These are phyloP conservation scores for Fopius arisanus DNA, from an alignment of 1,140 invertebrate genomes.

Conservation along the genomic window DNA sequence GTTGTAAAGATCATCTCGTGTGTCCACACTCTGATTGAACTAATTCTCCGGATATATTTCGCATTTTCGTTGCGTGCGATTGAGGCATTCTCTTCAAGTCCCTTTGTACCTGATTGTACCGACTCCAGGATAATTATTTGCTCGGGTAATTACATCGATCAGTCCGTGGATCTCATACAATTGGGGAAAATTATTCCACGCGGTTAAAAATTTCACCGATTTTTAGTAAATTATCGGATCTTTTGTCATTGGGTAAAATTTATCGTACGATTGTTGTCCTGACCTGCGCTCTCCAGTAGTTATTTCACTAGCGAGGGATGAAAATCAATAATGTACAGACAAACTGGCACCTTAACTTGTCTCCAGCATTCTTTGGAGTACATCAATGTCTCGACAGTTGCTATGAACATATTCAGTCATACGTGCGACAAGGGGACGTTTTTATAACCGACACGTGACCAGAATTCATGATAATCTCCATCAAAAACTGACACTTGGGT, in stretches of 20 bases:
- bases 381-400: not conserved
- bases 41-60: not conserved
- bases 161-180: no score
- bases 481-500: not conserved
- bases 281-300: conserved; percentile 16
- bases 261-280: not conserved
- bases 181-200: no score
- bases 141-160: no score
- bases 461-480: conserved; percentile 8
- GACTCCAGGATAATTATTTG: not conserved
- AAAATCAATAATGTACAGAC: conserved; percentile 21
- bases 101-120: not conserved
- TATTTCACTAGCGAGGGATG: not conserved
- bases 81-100: not conserved
- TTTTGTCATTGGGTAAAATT: no score
- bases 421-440: not conserved
- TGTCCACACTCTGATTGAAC: conserved; percentile 2
- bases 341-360: not conserved
- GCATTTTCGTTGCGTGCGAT: not conserved
- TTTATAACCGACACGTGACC: conserved; percentile 22
- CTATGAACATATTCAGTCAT: conserved; percentile 13
- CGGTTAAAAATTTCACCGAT: no score
- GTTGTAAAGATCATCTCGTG: not conserved
- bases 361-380: conserved; percentile 12
- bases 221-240: no score